Evolutionary conservation across 2,888 invertebrate species (phyloP), one percentile per base, ranked within the genome.

Genomic region (Drosophila bunnanda): DNA sequence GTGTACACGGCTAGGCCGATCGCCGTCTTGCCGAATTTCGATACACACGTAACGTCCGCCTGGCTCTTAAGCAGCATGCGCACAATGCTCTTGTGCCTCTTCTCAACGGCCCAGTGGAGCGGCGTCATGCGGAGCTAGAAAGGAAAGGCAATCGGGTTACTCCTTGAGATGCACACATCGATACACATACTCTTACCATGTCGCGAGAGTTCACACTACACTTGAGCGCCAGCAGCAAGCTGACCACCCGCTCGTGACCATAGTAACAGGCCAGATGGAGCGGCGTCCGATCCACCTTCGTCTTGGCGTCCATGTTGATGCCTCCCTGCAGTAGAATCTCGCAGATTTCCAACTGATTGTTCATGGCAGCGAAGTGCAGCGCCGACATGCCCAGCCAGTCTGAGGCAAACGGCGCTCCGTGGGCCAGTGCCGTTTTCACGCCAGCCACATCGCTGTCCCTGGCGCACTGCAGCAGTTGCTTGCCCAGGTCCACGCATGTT

Each of bases 301-400:
- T 98, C 88, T 97, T 94, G 2, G 97, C 96, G 93, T 98, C 98
- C 80, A 96, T 94, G 59, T 96, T 96, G 78, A 97, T 96, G 61
- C 98, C 98, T 20, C 97, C 97, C 75, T 96, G 94, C 67, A 98
- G 93, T 72, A 98, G 93, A 80, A 97, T 95, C 86, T 96, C 96
- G 80, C 96, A 97, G 54, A 97, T 96, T 79, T 95, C 95, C 59
- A 94, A 92, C 84, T 96, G 95, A 91, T 98, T 97, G 90, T 95
- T 95, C 93, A 96, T 95, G 48, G 96, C 96, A 36, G 98, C 97
- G 91, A 97, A 94, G 93, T 98, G 98, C 75, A 98, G 93, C 6
- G 98, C 96, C 74, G 97, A 97, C 76, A 97, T 97, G 72, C 98
- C 98, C 78, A 98, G 93, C 97, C 98, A 98, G 92, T 98, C 98